These are phyloP conservation scores for Paramormyrops kingsleyae DNA, from an alignment of 2,113 vertebrate species.

Conservation along the genomic window DNA sequence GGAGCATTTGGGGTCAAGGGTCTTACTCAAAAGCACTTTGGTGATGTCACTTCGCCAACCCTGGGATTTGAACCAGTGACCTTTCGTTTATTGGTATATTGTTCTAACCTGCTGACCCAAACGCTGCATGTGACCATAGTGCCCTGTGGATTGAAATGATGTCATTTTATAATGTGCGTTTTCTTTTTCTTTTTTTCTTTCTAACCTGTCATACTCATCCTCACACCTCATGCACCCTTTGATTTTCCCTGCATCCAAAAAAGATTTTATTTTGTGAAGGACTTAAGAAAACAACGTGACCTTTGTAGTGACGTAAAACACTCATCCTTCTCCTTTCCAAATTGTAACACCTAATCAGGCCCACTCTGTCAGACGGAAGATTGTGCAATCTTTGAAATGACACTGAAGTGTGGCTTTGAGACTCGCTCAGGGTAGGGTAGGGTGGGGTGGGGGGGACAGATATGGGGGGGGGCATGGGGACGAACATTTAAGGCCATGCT, in stretches of 20 bases:
- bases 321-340: slow-evolving; percentile 6
- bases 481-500: slow-evolving; percentile 35
- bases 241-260: not conserved
- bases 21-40: not conserved
- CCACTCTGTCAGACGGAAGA: slow-evolving; percentile 23
- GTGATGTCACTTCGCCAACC: not conserved
- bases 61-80: not conserved
- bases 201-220: not conserved
- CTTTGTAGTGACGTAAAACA: not conserved
- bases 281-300: not conserved
- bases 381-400: slow-evolving; percentile 30
- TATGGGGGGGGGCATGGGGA: not conserved
- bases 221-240: not conserved
- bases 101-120: not conserved
- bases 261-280: not conserved
- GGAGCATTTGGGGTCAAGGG: not conserved
- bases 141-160: not conserved
- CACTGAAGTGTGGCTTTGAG: slow-evolving; percentile 10
- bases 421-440: not conserved
- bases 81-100: not conserved
- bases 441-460: not conserved
- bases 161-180: not conserved
- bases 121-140: not conserved
- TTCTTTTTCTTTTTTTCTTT: not conserved
- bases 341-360: slow-evolving; percentile 31